Conservation (phyloP, 1,140 invertebrate species). For the Temnothorax curvispinosus region DNA sequence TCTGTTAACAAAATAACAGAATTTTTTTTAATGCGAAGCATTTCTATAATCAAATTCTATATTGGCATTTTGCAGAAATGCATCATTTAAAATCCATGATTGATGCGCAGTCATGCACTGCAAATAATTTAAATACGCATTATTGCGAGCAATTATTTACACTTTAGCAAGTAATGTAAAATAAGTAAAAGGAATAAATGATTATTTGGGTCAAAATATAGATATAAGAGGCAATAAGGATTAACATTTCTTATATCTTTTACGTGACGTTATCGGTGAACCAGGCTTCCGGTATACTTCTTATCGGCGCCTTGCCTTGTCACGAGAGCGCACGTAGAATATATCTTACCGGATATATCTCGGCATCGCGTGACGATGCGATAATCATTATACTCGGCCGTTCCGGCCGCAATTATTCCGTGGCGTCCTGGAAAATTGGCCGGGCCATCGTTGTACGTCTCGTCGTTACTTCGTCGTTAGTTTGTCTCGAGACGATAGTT, state of each 20-base stretch:
- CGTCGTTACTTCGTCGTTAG: constrained; percentile 34
- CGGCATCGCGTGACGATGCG: constrained; percentile 38
- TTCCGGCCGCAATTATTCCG: constrained; percentile 43
- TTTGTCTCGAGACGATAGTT: constrained; percentile 2
- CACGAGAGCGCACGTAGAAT: background rate
- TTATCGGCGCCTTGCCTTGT: background rate
- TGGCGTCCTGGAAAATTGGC: constrained; percentile 53
- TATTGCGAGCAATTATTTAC: background rate
- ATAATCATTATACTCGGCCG: constrained; percentile 37
- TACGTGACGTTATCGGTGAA: background rate
- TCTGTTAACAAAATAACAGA: background rate
- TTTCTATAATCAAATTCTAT: background rate
- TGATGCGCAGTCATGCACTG: background rate
- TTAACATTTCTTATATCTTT: background rate
- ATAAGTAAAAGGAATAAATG: background rate
- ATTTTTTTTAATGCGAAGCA: background rate
- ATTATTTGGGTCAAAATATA: background rate
- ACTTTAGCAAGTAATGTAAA: background rate
- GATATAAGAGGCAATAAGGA: background rate
- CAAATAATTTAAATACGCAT: background rate
- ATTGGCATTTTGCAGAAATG: background rate
- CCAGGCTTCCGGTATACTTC: constrained; percentile 2
- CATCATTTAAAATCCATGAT: background rate
- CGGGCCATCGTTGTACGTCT: background rate
- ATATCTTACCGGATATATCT: background rate